These are phyloP conservation scores for Holocentrus rufus DNA, from an alignment of 2,797 vertebrate species.

Conservation along the genomic window DNA sequence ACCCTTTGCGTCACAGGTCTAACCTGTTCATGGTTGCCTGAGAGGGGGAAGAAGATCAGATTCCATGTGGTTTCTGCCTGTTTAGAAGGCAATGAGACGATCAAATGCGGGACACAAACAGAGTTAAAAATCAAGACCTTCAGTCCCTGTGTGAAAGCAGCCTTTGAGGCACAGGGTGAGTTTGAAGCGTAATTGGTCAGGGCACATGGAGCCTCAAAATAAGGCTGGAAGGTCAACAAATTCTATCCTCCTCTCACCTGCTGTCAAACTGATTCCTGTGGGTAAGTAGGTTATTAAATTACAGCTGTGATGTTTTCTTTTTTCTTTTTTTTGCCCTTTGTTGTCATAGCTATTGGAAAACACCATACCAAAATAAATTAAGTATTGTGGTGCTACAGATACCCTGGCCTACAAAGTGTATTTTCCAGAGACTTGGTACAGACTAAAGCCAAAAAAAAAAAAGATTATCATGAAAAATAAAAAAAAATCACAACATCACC, in stretches of 20 bases:
- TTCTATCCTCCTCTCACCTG: not conserved
- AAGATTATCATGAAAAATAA: too few species aligned
- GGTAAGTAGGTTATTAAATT: constrained; percentile 5
- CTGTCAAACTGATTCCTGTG: constrained; percentile 13
- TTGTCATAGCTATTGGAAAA: constrained; percentile 8
- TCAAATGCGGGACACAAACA: not conserved
- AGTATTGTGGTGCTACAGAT: not conserved
- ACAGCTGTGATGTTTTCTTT: not conserved
- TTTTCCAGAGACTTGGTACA: too few species aligned
- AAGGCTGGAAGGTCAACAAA: not conserved
- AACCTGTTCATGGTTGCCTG: constrained; percentile 14
- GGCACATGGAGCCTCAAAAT: not conserved
- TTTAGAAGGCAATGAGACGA: not conserved
- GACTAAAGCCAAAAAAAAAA: too few species aligned
- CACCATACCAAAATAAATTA: too few species aligned
- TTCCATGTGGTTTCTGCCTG: not conserved
- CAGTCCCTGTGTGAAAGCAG: not conserved
- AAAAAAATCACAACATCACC: too few species aligned
- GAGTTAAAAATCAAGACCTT: not conserved
- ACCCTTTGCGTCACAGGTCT: constrained; percentile 28
- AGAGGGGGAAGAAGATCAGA: constrained; percentile 11
- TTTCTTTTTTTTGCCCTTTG: not conserved
- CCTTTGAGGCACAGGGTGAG: not conserved
- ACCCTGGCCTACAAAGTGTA: not conserved
- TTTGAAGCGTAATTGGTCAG: not conserved